phyloP scores from a whole-genome alignment of 2,888 invertebrate species.

The Eumacrocentrus americanus region DNA sequence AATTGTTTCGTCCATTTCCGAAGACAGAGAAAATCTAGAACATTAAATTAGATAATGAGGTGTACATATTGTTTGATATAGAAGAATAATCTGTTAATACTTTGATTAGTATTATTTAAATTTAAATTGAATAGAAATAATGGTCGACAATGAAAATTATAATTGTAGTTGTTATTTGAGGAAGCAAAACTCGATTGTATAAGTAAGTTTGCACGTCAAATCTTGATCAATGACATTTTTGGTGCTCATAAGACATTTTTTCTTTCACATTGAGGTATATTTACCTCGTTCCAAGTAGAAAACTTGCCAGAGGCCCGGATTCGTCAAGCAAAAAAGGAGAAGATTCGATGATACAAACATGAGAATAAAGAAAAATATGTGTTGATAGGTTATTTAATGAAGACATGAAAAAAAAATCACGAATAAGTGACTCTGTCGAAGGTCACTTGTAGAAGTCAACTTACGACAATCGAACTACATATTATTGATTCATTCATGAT shows the following conservation, averaged over 20 bases:
- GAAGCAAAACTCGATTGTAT: neutral
- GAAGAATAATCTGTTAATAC: slow-evolving; percentile 1
- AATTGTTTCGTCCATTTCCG: slow-evolving; percentile 63
- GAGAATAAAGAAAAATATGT: slow-evolving; percentile 12
- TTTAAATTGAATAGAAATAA: too few relatives aligned
- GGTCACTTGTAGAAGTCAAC: slow-evolving; percentile 44
- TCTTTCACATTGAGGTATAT: slow-evolving; percentile 43
- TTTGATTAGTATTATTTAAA: neutral
- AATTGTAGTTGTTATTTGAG: slow-evolving; percentile 9
- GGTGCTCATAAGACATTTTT: neutral
- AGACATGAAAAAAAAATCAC: slow-evolving; percentile 2
- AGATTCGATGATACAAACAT: slow-evolving; percentile 38
- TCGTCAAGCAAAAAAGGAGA: slow-evolving; percentile 37
- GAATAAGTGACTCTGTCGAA: slow-evolving; percentile 38
- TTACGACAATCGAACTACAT: slow-evolving; percentile 21
- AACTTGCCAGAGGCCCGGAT: slow-evolving; percentile 50
- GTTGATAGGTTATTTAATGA: neutral
- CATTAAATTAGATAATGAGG: neutral
- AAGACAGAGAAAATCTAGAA: slow-evolving; percentile 51
- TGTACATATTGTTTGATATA: too few relatives aligned
- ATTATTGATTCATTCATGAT: slow-evolving; percentile 26
- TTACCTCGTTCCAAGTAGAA: slow-evolving; percentile 59
- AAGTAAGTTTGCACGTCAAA: neutral
- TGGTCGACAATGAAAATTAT: too few relatives aligned
- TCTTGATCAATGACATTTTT: neutral